Base-by-base conservation (phyloP, 2,888 invertebrate species). In the Trichopria drosophilae region DNA sequence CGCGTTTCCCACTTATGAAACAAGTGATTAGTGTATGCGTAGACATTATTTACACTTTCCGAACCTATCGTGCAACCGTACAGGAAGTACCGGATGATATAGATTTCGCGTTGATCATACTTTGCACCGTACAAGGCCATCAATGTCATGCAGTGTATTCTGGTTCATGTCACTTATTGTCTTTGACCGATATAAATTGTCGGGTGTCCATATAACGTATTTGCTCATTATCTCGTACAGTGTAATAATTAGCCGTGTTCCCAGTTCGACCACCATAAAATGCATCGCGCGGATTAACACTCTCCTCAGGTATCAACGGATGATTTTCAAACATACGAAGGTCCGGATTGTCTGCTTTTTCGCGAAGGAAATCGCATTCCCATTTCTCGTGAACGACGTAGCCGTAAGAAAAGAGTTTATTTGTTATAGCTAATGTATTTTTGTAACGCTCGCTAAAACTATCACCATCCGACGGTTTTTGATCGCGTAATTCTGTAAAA, bases 201-300 rank as follows among this genome's bases (percentile, higher is more conserved):
- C n/a, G n/a, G n/a, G n/a, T n/a, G n/a, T n/a, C n/a, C n/a, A n/a
- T n/a, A n/a, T n/a, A n/a, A 51, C 15, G 23, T 23, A 10, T 48
- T 36, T 41, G 45, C 32, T 55, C 48, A 1, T 12, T 32, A 18
- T 18, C n/a, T 18, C 20, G 3, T 1, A 35, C 31, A 4, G 13
- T 12, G 19, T 39, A 43, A 26, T 10, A 24, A 6, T 35, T 26
- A 2, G 15, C 31, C 1, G 40, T 35, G 7, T 42, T 42, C 2
- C 37, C 45, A n/a, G 45, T 51, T 1, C 48, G 35, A 0, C 48
- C 48, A 1, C 48, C 51, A 24, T 24, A 48, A 43, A 54, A 48
- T 1, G 48, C 45, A 22, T 51, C 51, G 2, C 51, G 24, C 12
- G 51, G 44, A n/a, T 51, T 43, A 5, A 48, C 6, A 6, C 13